These are phyloP conservation scores for Emys orbicularis DNA, from an alignment of 2,797 vertebrate species.

Conservation along the genomic window DNA sequence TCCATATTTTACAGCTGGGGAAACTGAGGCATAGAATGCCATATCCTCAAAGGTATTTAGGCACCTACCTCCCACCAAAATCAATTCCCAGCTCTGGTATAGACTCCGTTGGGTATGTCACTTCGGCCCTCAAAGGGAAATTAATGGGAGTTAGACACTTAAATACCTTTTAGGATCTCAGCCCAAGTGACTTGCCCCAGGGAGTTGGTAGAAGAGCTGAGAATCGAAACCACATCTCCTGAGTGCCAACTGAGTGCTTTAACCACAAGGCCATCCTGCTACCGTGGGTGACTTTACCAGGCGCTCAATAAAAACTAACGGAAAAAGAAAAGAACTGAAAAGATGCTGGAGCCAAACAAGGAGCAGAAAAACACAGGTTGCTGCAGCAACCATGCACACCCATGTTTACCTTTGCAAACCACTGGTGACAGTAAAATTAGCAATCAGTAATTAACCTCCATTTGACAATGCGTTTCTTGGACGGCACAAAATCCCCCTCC, in stretches of 20 bases:
- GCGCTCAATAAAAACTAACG: conserved; percentile 1
- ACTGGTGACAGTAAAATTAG: conserved; percentile 72
- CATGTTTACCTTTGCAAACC: conserved; percentile 67
- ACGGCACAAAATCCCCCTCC: conserved; percentile 47
- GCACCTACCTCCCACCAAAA: background rate
- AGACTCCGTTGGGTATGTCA: background rate
- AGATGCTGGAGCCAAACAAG: background rate
- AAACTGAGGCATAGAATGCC: background rate
- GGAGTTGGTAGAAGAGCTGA: background rate
- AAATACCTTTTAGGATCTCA: background rate
- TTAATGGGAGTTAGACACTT: background rate
- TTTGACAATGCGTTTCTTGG: conserved; percentile 67
- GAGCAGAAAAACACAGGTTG: conserved; percentile 49
- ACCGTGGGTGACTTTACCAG: background rate
- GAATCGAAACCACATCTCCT: background rate
- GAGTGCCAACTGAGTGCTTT: background rate
- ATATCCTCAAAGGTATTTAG: background rate
- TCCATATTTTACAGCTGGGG: background rate
- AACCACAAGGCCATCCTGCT: background rate
- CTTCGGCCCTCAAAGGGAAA: background rate
- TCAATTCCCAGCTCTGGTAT: background rate
- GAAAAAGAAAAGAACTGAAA: background rate
- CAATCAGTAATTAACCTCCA: conserved; percentile 67
- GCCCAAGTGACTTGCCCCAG: fast-evolving
- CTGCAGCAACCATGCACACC: background rate